Evolutionary conservation across 2,797 vertebrate genomes (phyloP), one percentile per base, ranked within the genome.

Genomic region (Ceryle rudis): DNA sequence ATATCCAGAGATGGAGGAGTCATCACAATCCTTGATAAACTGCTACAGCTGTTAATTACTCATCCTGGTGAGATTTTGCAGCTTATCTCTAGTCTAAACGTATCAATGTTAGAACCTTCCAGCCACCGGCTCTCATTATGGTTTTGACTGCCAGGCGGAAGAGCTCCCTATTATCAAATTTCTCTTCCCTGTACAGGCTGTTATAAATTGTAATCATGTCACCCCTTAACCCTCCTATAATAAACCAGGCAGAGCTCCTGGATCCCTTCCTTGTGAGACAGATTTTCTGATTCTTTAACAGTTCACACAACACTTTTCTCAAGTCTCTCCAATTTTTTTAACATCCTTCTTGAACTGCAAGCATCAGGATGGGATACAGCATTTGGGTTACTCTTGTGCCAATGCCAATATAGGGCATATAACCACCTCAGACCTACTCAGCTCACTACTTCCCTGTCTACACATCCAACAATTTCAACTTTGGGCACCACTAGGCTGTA

Each of bases 41-140:
- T 47, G 66, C 91, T 84, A 29, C 80, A 84, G 77, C 37, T 4
- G 4, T 94, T 94, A 95, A 94, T 93, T 95, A 95, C 81, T 91
- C 87, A 95, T 28, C 42, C 23, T 51, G 62, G 89, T 90, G 91
- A 91, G 91, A 91, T 93, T 96, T 66, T 96, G 90, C 86, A 94
- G 79, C 90, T 96, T 94, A 90, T 95, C 93, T 96, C 80, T 71
- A 29, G 52, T 93, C 88, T 91, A 57, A 92, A 82, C 8, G 73
- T 84, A 92, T 74, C 88, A 64, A 22, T 29, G 81, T 67, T 65
- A 79, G 3, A 92, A 79, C 81, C 72, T 93, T 77, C 66, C 88
- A 94, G 90, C 74, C 81, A 77, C 83, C 89, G 83, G 94, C 96
- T 95, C 90, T 71, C 8, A 5, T 87, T 82, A 89, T 44, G 1